A percentile compares a stretch with the other conserved stretches of the same genome.
These are phyloP conservation scores for Drosophila prosaltans DNA, from an alignment of 1,140 invertebrate genomes.

Conservation along the genomic window DNA sequence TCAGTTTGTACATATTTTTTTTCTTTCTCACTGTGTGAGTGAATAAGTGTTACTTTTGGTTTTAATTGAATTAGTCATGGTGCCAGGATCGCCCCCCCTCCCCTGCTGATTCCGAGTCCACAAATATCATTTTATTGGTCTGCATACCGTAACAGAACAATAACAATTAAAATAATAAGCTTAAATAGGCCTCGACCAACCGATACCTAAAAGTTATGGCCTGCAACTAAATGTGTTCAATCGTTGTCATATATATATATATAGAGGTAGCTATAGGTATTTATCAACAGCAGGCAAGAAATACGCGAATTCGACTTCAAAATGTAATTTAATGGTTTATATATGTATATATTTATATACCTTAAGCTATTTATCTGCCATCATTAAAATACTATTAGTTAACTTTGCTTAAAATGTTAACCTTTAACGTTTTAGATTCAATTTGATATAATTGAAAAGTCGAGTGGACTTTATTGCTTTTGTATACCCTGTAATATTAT, in stretches of 20 bases:
- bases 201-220: slow-evolving; percentile 13
- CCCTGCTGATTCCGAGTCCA: background rate
- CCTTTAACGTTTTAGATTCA: too few species aligned
- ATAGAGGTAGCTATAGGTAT: too few species aligned
- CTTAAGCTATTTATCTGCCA: too few species aligned
- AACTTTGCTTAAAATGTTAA: too few species aligned
- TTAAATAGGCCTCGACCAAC: background rate
- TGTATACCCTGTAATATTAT: background rate
- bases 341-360: too few species aligned
- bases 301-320: too few species aligned
- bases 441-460: too few species aligned
- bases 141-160: slow-evolving; percentile 39
- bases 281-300: too few species aligned
- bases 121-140: slow-evolving; percentile 59
- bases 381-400: too few species aligned
- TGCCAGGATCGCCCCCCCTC: background rate
- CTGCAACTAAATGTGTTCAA: too few species aligned
- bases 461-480: too few species aligned
- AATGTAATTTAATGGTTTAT: background rate
- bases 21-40: slow-evolving; percentile 21
- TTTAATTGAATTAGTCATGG: slow-evolving; percentile 72
- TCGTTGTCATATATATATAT: too few species aligned
- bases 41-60: slow-evolving; percentile 70
- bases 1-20: background rate
- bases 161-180: slow-evolving; percentile 46